These are phyloP conservation scores for Drosophila atripex DNA, from an alignment of 2,888 invertebrate genomes.

Conservation along the genomic window DNA sequence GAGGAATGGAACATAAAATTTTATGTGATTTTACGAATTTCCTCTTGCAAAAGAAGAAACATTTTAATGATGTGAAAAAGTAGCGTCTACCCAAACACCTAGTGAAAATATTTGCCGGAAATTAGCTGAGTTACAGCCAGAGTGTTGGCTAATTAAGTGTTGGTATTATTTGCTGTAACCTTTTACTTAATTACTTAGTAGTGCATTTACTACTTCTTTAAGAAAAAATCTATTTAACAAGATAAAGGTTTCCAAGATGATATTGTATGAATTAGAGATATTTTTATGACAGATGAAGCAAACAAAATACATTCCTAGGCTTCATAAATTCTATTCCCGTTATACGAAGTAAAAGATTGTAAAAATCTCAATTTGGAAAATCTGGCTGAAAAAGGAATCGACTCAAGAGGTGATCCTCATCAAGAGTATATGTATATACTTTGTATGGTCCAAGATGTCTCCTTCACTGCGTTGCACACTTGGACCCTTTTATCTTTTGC, in stretches of 20 bases:
- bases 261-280: neutral
- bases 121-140: neutral
- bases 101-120: constrained; percentile 60
- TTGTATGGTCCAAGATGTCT: no score
- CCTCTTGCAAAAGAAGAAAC: neutral
- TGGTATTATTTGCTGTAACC: neutral
- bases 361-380: no score
- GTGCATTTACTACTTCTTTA: neutral
- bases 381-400: no score
- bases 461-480: no score
- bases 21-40: constrained; percentile 56
- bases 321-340: neutral
- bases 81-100: constrained; percentile 49
- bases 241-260: neutral
- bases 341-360: no score
- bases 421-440: no score
- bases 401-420: no score
- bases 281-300: neutral
- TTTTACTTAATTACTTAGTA: neutral
- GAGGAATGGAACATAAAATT: constrained; percentile 38
- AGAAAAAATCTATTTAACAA: neutral
- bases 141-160: constrained; percentile 20
- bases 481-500: no score
- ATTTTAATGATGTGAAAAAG: neutral
- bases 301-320: neutral